Percentiles rank a stretch among this genome's conserved stretches.
Evolutionary conservation across 2,797 vertebrate species (phyloP).

Genomic region (Chelon auratus): DNA sequence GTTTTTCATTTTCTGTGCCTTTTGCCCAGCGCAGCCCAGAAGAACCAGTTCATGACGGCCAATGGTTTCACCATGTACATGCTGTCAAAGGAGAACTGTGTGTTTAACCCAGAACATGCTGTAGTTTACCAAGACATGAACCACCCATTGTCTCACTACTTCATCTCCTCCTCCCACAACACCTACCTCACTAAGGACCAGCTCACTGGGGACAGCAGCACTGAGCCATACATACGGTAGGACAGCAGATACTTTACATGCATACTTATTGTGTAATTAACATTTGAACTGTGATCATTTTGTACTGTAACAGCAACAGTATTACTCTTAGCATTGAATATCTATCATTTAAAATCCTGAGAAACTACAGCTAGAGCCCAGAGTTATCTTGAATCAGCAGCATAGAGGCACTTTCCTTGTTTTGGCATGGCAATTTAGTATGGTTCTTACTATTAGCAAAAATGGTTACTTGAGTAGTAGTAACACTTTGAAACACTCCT

Average conservation of each 20-base stretch:
- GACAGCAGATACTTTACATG: neutral
- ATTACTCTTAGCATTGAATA: too few species aligned
- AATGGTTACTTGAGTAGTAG: too few species aligned
- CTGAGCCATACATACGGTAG: constrained; percentile 88
- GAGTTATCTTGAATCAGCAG: too few species aligned
- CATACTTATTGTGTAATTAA: too few species aligned
- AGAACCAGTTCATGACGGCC: constrained; percentile 90
- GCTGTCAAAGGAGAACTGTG: constrained; percentile 90
- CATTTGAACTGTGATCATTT: too few species aligned
- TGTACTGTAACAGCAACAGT: too few species aligned
- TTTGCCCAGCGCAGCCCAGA: constrained; percentile 78
- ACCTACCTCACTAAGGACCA: constrained; percentile 96
- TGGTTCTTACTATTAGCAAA: too few species aligned
- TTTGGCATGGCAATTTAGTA: too few species aligned
- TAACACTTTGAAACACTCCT: too few species aligned
- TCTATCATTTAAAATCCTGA: too few species aligned
- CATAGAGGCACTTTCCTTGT: too few species aligned
- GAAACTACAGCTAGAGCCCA: too few species aligned
- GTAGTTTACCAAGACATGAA: constrained; percentile 93
- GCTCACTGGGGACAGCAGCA: constrained; percentile 92
- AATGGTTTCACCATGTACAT: constrained; percentile 98
- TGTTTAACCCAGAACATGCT: constrained; percentile 86
- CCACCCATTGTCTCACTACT: constrained; percentile 92
- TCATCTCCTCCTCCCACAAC: constrained; percentile 89
- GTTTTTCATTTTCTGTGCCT: constrained; percentile 17